phyloP scores from a whole-genome alignment of 2,888 invertebrate genomes.

The Spisula subtruncata region DNA sequence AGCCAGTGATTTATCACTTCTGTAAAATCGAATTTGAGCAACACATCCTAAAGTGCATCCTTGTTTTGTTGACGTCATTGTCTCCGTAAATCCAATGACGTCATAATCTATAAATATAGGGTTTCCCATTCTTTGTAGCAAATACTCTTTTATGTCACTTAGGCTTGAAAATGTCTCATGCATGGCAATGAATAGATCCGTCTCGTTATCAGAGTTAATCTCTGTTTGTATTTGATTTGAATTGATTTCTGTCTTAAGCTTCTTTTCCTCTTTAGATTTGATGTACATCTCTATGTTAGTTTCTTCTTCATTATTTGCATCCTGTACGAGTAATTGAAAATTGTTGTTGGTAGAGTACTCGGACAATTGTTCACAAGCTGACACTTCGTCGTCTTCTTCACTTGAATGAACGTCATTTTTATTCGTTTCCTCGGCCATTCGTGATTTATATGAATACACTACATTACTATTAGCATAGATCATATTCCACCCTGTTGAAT shows the following conservation, averaged over 20 bases:
- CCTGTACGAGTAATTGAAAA: background rate
- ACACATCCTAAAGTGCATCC: background rate
- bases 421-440: background rate
- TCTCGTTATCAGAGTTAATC: background rate
- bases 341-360: background rate
- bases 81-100: background rate
- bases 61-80: background rate
- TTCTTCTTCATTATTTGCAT: background rate
- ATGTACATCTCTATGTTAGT: background rate
- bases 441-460: background rate
- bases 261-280: background rate
- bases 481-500: background rate
- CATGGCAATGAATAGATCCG: constrained; percentile 40
- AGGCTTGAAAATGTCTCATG: constrained; percentile 6
- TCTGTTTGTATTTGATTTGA: background rate
- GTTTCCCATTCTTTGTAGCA: constrained; percentile 59
- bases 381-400: background rate
- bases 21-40: constrained; percentile 20
- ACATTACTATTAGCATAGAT: background rate
- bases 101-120: constrained; percentile 53
- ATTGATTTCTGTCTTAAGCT: background rate
- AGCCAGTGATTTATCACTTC: constrained; percentile 34
- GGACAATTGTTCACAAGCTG: background rate
- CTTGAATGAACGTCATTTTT: background rate
- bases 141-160: constrained; percentile 46